Percentiles rank a stretch among this genome's conserved stretches.
Evolutionary conservation across 2,797 vertebrate species (phyloP).

Genomic region (Trematomus bernacchii): DNA sequence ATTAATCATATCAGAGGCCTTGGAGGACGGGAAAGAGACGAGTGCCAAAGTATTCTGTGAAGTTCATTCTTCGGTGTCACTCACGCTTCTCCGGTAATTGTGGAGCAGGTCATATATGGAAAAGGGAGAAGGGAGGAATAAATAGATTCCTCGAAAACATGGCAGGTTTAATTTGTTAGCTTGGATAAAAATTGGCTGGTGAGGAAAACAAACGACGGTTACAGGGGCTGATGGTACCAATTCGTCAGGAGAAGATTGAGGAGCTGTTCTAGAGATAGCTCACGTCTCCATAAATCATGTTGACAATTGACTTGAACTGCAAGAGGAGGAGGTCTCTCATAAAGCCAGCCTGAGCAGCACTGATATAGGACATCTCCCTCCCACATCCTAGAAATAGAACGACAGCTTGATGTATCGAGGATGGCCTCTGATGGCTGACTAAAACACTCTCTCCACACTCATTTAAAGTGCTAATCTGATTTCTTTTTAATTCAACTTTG

Average conservation of each 20-base stretch:
- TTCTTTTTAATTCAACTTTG: constrained; percentile 20
- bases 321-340: constrained; percentile 71
- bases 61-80: constrained; percentile 52
- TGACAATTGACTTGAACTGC: constrained; percentile 78
- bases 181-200: constrained; percentile 67
- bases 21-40: background rate
- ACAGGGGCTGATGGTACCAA: constrained; percentile 65
- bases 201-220: constrained; percentile 74
- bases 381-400: constrained; percentile 61
- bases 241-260: constrained; percentile 77
- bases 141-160: constrained; percentile 66
- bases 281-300: constrained; percentile 82
- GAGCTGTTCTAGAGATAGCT: constrained; percentile 73
- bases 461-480: constrained; percentile 40
- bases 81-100: constrained; percentile 56
- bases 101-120: constrained; percentile 53
- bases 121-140: constrained; percentile 26
- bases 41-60: constrained; percentile 19
- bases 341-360: constrained; percentile 59
- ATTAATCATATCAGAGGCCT: constrained; percentile 47
- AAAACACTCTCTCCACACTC: constrained; percentile 45
- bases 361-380: constrained; percentile 66
- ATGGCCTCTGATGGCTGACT: constrained; percentile 54
- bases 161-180: constrained; percentile 79
- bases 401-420: constrained; percentile 68